Conservation (phyloP, 2,888 invertebrate genomes). For the Brachylomia viminalis region DNA sequence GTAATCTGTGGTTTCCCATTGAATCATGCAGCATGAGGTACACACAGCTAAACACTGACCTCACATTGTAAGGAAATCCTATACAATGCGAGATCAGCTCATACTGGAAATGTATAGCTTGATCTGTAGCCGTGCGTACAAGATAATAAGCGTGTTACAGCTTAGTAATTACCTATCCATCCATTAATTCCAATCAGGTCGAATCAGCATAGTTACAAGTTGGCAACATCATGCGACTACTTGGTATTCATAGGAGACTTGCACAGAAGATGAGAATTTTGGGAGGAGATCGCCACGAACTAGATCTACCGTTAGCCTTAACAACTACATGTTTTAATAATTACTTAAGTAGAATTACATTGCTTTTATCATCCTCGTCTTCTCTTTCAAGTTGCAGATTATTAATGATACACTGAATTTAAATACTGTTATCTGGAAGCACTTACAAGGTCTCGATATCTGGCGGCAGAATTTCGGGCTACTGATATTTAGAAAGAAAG, state of each 20-base stretch:
- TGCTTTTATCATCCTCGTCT: background rate
- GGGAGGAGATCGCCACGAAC: conserved; percentile 37
- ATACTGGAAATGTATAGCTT: too few species aligned
- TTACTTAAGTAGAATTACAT: background rate
- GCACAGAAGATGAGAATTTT: conserved; percentile 50
- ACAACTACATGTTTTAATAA: conserved; percentile 28
- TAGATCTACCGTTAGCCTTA: conserved; percentile 42
- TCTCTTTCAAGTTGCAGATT: conserved; percentile 3
- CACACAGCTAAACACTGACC: too few species aligned
- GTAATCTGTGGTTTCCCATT: conserved; percentile 44
- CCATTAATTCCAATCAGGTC: conserved; percentile 58
- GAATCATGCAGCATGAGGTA: conserved; percentile 53
- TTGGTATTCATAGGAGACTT: conserved; percentile 48
- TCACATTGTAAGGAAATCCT: too few species aligned
- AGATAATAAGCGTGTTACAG: conserved; percentile 41
- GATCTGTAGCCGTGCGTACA: too few species aligned
- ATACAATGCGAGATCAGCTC: too few species aligned
- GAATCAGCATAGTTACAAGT: conserved; percentile 54
- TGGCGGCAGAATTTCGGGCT: background rate
- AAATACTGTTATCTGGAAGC: background rate
- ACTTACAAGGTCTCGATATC: background rate
- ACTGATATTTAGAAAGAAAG: background rate
- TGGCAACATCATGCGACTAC: conserved; percentile 36
- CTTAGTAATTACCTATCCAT: conserved; percentile 35
- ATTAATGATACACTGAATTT: too few species aligned